Conservation (phyloP, 2,888 invertebrate species). For the Choreutis nemorana region DNA sequence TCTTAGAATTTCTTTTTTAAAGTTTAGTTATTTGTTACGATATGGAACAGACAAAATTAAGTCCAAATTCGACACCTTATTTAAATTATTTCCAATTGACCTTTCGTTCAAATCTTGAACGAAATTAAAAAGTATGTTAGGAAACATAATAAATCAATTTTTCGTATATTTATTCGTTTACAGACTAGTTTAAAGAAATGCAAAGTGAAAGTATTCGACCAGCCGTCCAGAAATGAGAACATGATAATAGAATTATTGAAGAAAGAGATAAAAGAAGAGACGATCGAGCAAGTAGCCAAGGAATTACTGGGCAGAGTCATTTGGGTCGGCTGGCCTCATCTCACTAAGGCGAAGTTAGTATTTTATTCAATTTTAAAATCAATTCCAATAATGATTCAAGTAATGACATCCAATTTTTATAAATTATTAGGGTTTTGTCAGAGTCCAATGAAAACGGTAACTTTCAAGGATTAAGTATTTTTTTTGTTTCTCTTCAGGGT, state of each 20-base stretch:
- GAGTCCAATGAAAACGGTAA: background rate
- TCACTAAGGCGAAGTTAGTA: slow-evolving; percentile 80
- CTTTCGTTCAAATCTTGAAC: no score
- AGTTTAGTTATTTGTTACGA: no score
- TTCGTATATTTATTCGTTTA: slow-evolving; percentile 11
- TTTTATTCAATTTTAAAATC: background rate
- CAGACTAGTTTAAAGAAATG: slow-evolving; percentile 72
- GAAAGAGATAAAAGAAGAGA: slow-evolving; percentile 30
- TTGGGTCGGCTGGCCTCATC: slow-evolving; percentile 92
- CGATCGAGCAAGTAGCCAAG: slow-evolving; percentile 62
- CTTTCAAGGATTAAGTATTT: no score
- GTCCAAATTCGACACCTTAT: no score
- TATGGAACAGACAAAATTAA: no score
- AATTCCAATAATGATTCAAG: no score
- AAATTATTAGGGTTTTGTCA: slow-evolving; percentile 2
- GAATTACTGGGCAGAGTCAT: slow-evolving; percentile 76
- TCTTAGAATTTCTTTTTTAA: no score
- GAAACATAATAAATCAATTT: no score
- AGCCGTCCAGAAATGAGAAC: slow-evolving; percentile 80
- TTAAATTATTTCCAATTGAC: no score
- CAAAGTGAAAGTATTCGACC: slow-evolving; percentile 89
- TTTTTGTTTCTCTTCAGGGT: slow-evolving; percentile 48
- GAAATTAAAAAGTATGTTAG: no score
- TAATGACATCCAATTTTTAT: slow-evolving; percentile 1
- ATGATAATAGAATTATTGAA: slow-evolving; percentile 77